Base-by-base conservation (phyloP, 1,140 invertebrate genomes). In the Orius insidiosus region DNA sequence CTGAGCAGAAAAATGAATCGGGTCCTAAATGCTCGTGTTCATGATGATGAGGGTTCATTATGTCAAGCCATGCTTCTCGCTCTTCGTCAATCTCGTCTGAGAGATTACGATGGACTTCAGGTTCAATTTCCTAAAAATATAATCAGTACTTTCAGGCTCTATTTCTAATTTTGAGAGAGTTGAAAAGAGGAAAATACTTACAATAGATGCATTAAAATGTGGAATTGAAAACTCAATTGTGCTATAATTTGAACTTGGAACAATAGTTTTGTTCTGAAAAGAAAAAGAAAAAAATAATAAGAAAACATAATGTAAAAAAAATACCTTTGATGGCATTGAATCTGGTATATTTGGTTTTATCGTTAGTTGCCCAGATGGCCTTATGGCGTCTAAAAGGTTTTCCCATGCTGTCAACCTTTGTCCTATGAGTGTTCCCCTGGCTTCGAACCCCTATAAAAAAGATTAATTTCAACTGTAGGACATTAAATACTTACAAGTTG, bases 391-490 rank as follows among this genome's bases (percentile, higher is more conserved):
- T 38, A 80, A 65, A 34, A 92, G 71, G 66, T 89, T 88, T 56
- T 79, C 68, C 81, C 84, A 92, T 15, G 86, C 73, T 44, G 77
- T 78, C 45, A 85, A 61, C 41, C 85, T 69, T 57, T 83, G 69
- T 11, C 82, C 73, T 56, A 92, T 68, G 37, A 68, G 63, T 8
- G 87, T 92, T 11, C 85, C 85, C 54, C 87, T 69, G n/a, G 85
- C 80, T 63, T 90, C 85, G 66, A 93, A 94, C 7, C 88, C 88
- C 75, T 77, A 50, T 8, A 59, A 46, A 30, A 44, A 16, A 15
- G 11, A 40, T 5, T 10, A 4, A 18, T 10, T 40, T 18, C 11
- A 40, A 18, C 16, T 6, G 4, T 15, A 13, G 16, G 5, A 3
- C 11, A 16, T 3, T 10, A 3, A 14, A 40, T 5, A 65, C 66